A percentile compares a stretch with the other conserved stretches of the same genome.
phyloP scores from a whole-genome alignment of 2,888 invertebrate species.

The Drosophila pseudotalamancana region DNA sequence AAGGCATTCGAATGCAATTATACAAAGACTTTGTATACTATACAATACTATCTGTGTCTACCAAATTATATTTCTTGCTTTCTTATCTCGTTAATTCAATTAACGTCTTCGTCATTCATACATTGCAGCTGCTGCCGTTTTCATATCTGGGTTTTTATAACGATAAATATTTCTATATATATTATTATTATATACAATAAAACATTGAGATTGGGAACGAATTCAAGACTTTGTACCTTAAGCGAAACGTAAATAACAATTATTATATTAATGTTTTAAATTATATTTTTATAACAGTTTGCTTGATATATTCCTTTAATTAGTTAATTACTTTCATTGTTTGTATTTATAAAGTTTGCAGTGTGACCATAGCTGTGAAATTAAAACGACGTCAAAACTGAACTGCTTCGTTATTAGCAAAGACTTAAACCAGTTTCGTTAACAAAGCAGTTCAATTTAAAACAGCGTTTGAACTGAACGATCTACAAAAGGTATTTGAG shows the following conservation, averaged over 20 bases:
- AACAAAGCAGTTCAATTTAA: conserved; percentile 15
- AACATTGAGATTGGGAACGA: not conserved
- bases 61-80: conserved; percentile 35
- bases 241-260: not conserved
- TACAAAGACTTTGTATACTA: conserved; percentile 26
- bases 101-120: conserved; percentile 20
- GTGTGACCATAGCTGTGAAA: not conserved
- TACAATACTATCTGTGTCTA: conserved; percentile 16
- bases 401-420: conserved; percentile 15
- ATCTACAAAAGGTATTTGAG: too few relatives aligned
- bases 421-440: not conserved
- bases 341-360: not conserved
- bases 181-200: not conserved
- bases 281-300: not conserved
- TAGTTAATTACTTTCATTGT: not conserved
- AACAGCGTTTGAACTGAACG: not conserved
- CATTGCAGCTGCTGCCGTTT: conserved; percentile 12
- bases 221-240: not conserved
- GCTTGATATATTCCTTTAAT: not conserved
- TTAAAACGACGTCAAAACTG: not conserved
- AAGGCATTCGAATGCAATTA: conserved; percentile 46
- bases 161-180: conserved; percentile 12
- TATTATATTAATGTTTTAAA: not conserved
- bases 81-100: conserved; percentile 69
- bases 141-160: conserved; percentile 6